A percentile compares a stretch with the other conserved stretches of the same genome.
Evolutionary conservation across 2,888 invertebrate species (phyloP).

Genomic region (Anoncus sp.): DNA sequence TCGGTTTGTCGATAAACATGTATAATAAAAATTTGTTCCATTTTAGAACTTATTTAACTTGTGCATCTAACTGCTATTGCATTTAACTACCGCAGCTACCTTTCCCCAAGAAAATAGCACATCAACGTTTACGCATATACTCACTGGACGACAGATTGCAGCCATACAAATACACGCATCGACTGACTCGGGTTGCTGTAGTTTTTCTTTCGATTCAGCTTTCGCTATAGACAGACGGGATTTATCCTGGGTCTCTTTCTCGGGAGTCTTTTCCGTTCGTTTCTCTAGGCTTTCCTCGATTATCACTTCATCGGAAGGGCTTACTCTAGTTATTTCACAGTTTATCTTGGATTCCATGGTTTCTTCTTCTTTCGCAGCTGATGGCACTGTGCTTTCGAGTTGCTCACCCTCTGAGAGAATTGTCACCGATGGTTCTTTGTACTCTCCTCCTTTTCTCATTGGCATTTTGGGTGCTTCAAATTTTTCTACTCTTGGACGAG

Average conservation of each 20-base stretch:
- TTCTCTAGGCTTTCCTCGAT: slow-evolving; percentile 5
- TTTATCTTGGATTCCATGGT: slow-evolving; percentile 22
- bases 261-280: slow-evolving; percentile 18
- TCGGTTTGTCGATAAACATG: too few species aligned
- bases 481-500: background rate
- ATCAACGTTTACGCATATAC: slow-evolving; percentile 16
- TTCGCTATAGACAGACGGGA: slow-evolving; percentile 48
- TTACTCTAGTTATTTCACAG: slow-evolving; percentile 12
- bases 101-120: background rate
- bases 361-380: slow-evolving; percentile 6
- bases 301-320: slow-evolving; percentile 1
- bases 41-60: too few species aligned
- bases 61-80: too few species aligned
- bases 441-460: background rate
- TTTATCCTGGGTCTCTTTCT: slow-evolving; percentile 21
- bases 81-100: too few species aligned
- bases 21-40: too few species aligned
- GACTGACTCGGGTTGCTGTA: slow-evolving; percentile 22
- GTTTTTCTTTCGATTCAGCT: slow-evolving; percentile 27
- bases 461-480: background rate
- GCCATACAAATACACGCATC: slow-evolving; percentile 57
- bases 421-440: slow-evolving; percentile 3
- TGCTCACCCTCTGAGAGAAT: slow-evolving; percentile 1
- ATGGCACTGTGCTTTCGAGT: background rate
- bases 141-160: slow-evolving; percentile 55